Base-by-base conservation (phyloP, 2,888 invertebrate species). In the Pollenia angustigena region DNA sequence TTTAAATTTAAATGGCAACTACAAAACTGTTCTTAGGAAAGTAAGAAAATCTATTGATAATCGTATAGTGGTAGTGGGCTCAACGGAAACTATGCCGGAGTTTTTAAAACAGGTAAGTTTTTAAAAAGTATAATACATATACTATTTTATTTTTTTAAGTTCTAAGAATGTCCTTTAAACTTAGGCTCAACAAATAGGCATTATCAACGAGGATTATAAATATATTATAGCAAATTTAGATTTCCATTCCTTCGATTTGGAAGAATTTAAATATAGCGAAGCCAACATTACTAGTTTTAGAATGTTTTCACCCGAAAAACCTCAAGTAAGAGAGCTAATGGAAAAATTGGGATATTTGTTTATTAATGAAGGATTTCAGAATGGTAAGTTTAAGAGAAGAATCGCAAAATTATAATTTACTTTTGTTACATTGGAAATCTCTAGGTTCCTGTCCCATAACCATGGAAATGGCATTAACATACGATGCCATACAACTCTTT, bases 151-250 rank as follows among this genome's bases (percentile, higher is more conserved):
- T 4, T 32, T 32, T 32, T 32, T 32, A 32, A 32, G 32, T 32
- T 32, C 32, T 32, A 6, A 32, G 6, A 32, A 32, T 32, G 32
- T 64, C 56, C 6, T 56, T 48, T 62, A 7, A 9, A 71, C 85
- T 11, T 60, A 98, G 94, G 98, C 98, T 32, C 97, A 98, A 94
- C 98, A 98, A 94, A 97, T 99, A 89, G 98, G 98, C 85, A 97
- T 99, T 96, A 97, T 99, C 96, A 98, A 97, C 87, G 97, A 98
- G 92, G 97, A 97, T 91, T 98, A 98, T 94, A 96, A 95, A 90
- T 97, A 96, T 89, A 94, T 98, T 58, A 95, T 98, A 79, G 96
- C 96, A 87, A 95, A 96, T 89, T 94, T 97, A 94, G 97, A 98
- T 92, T 95, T 98, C 56, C 93, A 93, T 66, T 90, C 92, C 0